Evolutionary conservation across 2,797 vertebrate species (phyloP).

Genomic region (Pseudomugil tenellus): DNA sequence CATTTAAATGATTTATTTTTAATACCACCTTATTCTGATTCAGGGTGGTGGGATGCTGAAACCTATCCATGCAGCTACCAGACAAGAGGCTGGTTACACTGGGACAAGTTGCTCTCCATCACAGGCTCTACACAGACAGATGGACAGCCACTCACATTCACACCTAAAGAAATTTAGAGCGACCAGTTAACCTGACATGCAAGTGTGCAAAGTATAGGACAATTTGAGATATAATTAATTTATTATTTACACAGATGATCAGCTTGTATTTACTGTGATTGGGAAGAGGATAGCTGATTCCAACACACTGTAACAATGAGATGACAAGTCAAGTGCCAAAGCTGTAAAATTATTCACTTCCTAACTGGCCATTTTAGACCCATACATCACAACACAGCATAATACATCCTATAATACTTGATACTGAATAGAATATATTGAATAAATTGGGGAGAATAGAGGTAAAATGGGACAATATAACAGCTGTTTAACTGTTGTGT

Average conservation of each 20-base stretch:
- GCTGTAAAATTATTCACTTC: conserved; percentile 37
- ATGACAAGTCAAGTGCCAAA: conserved; percentile 42
- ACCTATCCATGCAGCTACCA: no score
- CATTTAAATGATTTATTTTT: not conserved
- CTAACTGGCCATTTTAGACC: conserved; percentile 51
- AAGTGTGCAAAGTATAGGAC: no score
- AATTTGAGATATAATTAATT: no score
- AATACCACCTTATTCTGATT: no score
- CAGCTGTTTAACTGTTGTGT: conserved; percentile 8
- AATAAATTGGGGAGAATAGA: conserved; percentile 31
- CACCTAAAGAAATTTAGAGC: no score
- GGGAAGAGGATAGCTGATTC: not conserved
- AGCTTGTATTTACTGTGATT: not conserved
- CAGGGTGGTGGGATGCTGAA: no score
- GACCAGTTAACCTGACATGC: no score
- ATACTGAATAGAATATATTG: conserved; percentile 22
- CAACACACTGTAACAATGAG: conserved; percentile 29
- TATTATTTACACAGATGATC: not conserved
- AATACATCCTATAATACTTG: not conserved
- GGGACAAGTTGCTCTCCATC: no score
- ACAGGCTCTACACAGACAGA: no score
- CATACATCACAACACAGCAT: conserved; percentile 18
- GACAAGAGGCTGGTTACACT: no score
- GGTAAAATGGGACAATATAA: conserved; percentile 23
- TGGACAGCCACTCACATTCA: no score